Conservation (phyloP, 2,888 invertebrate species). For the Tetropium fuscum region DNA sequence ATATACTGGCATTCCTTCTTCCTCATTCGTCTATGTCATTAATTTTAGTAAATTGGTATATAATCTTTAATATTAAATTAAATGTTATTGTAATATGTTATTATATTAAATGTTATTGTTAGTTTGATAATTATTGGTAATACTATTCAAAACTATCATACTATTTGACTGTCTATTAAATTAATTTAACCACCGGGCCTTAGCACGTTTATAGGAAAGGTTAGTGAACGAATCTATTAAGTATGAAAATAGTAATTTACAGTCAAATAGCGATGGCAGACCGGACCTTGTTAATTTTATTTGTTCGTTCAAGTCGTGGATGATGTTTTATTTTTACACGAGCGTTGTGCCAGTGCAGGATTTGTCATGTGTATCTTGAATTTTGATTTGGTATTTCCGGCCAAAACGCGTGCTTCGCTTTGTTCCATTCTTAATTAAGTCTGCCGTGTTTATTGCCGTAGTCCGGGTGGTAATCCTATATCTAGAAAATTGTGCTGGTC, state of each 20-base stretch:
- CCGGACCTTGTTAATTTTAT: background rate
- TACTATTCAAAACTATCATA: too few species aligned
- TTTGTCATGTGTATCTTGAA: slow-evolving; percentile 12
- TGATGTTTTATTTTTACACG: slow-evolving; percentile 7
- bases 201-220: too few species aligned
- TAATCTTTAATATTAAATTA: too few species aligned
- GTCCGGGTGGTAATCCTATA: background rate
- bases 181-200: too few species aligned
- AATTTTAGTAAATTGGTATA: too few species aligned
- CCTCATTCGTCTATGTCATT: too few species aligned
- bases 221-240: too few species aligned
- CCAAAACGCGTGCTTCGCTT: slow-evolving; percentile 2
- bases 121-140: too few species aligned
- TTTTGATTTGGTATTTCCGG: slow-evolving; percentile 24
- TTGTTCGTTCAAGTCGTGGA: background rate
- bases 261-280: background rate
- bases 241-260: slow-evolving; percentile 4
- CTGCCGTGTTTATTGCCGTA: slow-evolving; percentile 6
- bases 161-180: too few species aligned
- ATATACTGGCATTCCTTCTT: too few species aligned
- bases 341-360: background rate
- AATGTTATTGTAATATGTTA: too few species aligned
- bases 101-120: too few species aligned
- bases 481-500: background rate
- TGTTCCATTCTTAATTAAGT: slow-evolving; percentile 15